A percentile compares a stretch with the other conserved stretches of the same genome.
These are phyloP conservation scores for Apostichopus californicus DNA, from an alignment of 35 echinoderm and acorn worm genomes.

Conservation along the genomic window DNA sequence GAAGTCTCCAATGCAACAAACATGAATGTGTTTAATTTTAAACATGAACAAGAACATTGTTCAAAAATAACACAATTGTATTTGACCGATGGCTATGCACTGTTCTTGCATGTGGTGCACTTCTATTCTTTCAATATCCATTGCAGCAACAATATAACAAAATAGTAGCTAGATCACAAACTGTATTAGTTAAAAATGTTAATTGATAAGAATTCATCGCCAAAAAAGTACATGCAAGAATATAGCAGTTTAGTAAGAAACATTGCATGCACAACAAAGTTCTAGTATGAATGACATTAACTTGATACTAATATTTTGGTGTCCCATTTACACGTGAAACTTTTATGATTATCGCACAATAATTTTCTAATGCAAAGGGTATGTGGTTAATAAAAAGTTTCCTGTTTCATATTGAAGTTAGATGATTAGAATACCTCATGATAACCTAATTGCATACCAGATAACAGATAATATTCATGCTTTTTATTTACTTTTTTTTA, in stretches of 20 bases:
- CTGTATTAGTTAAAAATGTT: no score
- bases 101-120: background rate
- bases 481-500: no score
- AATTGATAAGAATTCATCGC: no score
- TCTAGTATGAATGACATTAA: no score
- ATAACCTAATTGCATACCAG: constrained; percentile 6
- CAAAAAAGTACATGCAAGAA: no score
- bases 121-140: background rate
- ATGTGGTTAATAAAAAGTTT: background rate
- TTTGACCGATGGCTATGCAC: background rate
- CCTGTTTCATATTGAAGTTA: background rate
- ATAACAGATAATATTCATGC: background rate
- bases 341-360: background rate
- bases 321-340: background rate
- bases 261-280: no score
- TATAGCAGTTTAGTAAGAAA: no score
- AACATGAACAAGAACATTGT: background rate
- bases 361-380: background rate
- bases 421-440: background rate
- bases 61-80: no score
- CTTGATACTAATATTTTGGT: background rate
- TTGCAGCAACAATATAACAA: background rate
- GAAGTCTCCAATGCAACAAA: background rate
- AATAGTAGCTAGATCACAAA: no score
- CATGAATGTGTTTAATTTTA: constrained; percentile 1